Percentiles rank a stretch among this genome's conserved stretches.
Conservation (phyloP, 2,888 invertebrate genomes). For the Drosophila eohydei region DNA sequence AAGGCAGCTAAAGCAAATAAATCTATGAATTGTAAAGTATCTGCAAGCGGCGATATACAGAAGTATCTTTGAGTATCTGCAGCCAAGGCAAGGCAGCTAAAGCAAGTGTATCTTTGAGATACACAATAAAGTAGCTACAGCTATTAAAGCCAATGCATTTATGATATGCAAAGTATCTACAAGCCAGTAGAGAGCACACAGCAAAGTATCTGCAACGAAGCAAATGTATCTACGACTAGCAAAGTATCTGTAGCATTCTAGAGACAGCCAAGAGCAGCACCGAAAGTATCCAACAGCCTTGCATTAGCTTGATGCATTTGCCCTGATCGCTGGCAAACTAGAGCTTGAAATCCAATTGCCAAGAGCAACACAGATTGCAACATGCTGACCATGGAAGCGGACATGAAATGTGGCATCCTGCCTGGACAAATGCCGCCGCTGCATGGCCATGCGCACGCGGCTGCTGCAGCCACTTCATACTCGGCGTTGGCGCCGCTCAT, state of each 20-base stretch:
- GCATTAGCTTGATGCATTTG: not conserved
- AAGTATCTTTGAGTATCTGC: not conserved
- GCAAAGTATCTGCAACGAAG: not conserved
- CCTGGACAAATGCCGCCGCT: constrained; percentile 95
- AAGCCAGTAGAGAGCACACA: not conserved
- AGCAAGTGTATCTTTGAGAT: constrained; percentile 7
- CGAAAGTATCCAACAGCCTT: not conserved
- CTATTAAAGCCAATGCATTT: not conserved
- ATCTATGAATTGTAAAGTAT: not conserved
- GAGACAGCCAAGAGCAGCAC: not conserved
- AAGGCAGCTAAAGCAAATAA: not conserved
- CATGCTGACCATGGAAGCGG: constrained; percentile 97
- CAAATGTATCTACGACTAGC: constrained; percentile 14
- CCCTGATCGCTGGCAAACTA: not conserved
- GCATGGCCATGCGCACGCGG: constrained; percentile 87
- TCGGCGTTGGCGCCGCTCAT: constrained; percentile 90
- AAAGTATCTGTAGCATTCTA: constrained; percentile 1
- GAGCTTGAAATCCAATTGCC: constrained; percentile 6
- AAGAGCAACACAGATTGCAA: constrained; percentile 82
- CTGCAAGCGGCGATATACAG: not conserved
- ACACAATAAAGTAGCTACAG: not conserved
- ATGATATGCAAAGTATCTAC: not conserved
- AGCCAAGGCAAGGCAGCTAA: not conserved
- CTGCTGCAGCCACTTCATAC: constrained; percentile 86
- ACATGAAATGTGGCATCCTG: constrained; percentile 94